Conservation (phyloP, 2,888 invertebrate genomes). For the Sisyra terminalis region DNA sequence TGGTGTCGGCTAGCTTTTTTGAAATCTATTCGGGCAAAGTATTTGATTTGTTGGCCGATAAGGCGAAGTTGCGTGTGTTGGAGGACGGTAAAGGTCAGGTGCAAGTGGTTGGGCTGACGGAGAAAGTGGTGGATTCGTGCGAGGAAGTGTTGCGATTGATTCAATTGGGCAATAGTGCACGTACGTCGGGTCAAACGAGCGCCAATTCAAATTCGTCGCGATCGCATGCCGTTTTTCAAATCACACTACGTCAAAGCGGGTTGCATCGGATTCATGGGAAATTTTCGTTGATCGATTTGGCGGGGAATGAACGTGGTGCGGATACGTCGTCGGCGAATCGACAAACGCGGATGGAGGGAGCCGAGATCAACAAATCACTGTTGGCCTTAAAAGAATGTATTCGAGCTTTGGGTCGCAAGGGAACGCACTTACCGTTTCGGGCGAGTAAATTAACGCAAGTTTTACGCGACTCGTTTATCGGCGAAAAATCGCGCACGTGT, state of each 20-base stretch:
- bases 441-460: constrained; percentile 94
- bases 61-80: constrained; percentile 82
- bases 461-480: constrained; percentile 92
- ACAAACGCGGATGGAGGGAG: constrained; percentile 83
- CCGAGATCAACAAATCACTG: constrained; percentile 94
- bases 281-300: constrained; percentile 95
- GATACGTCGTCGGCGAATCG: constrained; percentile 93
- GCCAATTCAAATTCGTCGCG: constrained; percentile 96
- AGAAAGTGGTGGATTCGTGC: constrained; percentile 75
- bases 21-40: constrained; percentile 98
- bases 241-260: constrained; percentile 60
- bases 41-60: constrained; percentile 77
- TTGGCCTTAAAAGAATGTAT: constrained; percentile 96
- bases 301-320: constrained; percentile 97
- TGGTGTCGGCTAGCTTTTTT: constrained; percentile 91
- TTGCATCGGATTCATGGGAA: constrained; percentile 80
- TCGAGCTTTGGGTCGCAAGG: constrained; percentile 84
- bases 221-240: constrained; percentile 98
- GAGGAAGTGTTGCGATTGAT: constrained; percentile 89
- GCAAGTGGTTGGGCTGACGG: constrained; percentile 91
- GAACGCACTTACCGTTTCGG: constrained; percentile 91
- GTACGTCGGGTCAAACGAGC: constrained; percentile 94
- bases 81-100: constrained; percentile 97
- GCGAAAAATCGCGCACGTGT: constrained; percentile 97
- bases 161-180: constrained; percentile 70